A percentile compares a stretch with the other conserved stretches of the same genome.
Conservation (phyloP, 92 coral and sea anemone species). For the Epizoanthus stellaris region DNA sequence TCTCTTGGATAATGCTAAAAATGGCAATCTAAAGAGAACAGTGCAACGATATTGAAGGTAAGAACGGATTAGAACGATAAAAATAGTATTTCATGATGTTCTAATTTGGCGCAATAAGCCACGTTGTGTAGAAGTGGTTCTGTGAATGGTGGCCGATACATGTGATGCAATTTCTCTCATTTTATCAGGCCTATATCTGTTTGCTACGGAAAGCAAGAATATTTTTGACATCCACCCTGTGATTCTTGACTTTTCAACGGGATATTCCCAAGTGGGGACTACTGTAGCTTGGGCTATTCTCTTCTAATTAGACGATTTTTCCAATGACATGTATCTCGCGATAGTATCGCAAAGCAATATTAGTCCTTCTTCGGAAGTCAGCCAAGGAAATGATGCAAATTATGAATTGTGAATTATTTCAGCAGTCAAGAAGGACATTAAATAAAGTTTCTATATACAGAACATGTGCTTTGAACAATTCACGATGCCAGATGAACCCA, state of each 20-base stretch:
- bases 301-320: conserved; percentile 41
- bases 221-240: neutral
- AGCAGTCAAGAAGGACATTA: conserved; percentile 13
- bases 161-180: conserved; percentile 45
- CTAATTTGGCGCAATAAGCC: conserved; percentile 38
- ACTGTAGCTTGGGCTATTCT: conserved; percentile 16
- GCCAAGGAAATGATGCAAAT: conserved; percentile 46
- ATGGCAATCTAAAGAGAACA: conserved; percentile 22
- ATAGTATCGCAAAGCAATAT: conserved; percentile 36
- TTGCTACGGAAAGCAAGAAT: conserved; percentile 9
- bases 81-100: conserved; percentile 1
- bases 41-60: conserved; percentile 15
- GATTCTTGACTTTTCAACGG: conserved; percentile 5
- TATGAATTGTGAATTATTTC: conserved; percentile 25
- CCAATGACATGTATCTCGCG: conserved; percentile 26
- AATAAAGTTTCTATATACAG: neutral
- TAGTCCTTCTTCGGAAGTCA: conserved; percentile 44
- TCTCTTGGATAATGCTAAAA: neutral
- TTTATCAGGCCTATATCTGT: conserved; percentile 12
- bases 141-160: conserved; percentile 32
- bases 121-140: conserved; percentile 35
- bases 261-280: conserved; percentile 36
- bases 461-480: conserved; percentile 43
- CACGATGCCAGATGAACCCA: conserved; percentile 34
- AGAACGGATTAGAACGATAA: conserved; percentile 21